Percentiles rank a stretch among this genome's conserved stretches.
phyloP scores from a whole-genome alignment of 2,797 vertebrate species.

The Poeciliopsis paucimaculata region DNA sequence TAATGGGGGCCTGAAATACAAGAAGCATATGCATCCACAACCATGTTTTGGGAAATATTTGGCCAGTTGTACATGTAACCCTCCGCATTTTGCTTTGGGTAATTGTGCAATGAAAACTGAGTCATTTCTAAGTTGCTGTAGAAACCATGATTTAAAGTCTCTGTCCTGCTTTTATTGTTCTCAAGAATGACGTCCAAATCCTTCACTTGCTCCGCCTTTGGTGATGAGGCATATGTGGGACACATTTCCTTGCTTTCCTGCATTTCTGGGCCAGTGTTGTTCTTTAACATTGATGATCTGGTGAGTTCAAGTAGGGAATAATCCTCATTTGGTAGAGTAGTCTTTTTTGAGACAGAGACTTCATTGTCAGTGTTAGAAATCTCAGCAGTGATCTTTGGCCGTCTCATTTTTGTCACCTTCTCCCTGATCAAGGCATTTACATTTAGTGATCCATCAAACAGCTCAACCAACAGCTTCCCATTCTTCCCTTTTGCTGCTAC shows the following conservation, averaged over 20 bases:
- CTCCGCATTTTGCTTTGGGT: conserved; percentile 15
- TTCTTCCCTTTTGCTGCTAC: conserved; percentile 81
- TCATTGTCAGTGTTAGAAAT: conserved; percentile 1
- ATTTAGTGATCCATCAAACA: conserved; percentile 82
- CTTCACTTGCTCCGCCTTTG: neutral
- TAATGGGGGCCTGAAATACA: conserved; percentile 83
- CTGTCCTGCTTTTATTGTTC: conserved; percentile 62
- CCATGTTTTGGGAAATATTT: conserved; percentile 58
- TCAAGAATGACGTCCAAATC: conserved; percentile 48
- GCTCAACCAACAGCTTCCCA: conserved; percentile 85
- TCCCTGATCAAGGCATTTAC: conserved; percentile 83
- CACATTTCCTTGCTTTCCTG: neutral
- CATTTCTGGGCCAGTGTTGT: conserved; percentile 4
- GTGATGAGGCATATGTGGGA: neutral
- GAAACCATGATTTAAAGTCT: conserved; percentile 55
- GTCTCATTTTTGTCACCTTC: conserved; percentile 51
- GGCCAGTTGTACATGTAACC: conserved; percentile 56
- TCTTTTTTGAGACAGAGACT: neutral
- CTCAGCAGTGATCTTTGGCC: neutral
- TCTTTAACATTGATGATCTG: neutral
- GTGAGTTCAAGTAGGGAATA: neutral
- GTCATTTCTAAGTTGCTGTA: conserved; percentile 23
- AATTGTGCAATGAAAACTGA: neutral
- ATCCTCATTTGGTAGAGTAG: conserved; percentile 1
- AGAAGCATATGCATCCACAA: conserved; percentile 77